Evolutionary conservation across 2,797 vertebrate genomes (phyloP).

Genomic region (Coregonus ussuriensis): DNA sequence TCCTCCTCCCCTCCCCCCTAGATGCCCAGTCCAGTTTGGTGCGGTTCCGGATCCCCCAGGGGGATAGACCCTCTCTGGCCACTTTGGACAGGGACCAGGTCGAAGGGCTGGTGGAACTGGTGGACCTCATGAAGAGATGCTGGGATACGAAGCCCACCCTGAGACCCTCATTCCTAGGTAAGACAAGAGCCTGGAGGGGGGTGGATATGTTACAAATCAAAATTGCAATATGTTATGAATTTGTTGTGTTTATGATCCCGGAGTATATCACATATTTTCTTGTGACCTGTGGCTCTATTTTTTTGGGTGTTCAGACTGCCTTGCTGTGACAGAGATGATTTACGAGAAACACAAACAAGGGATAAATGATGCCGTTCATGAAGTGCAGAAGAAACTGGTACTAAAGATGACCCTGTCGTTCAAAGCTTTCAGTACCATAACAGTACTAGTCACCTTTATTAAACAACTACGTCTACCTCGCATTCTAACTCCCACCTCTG

Average conservation of each 20-base stretch:
- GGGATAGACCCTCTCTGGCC: conserved; percentile 66
- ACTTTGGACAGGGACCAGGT: conserved; percentile 28
- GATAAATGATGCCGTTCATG: conserved; percentile 42
- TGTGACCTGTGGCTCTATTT: background rate
- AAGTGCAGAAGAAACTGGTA: conserved; percentile 61
- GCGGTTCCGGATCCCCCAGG: conserved; percentile 57
- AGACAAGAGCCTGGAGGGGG: conserved; percentile 7
- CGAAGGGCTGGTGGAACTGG: conserved; percentile 38
- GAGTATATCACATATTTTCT: background rate
- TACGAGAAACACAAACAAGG: conserved; percentile 53
- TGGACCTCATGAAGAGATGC: conserved; percentile 64
- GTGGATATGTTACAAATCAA: background rate
- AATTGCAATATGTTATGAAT: background rate
- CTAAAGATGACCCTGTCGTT: background rate
- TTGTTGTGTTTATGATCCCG: background rate
- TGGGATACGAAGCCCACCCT: conserved; percentile 42
- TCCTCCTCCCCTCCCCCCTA: conserved; percentile 17
- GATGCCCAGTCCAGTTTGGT: conserved; percentile 54
- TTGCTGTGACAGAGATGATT: conserved; percentile 52
- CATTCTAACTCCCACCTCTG: background rate
- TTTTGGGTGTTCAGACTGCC: conserved; percentile 57
- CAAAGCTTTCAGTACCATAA: background rate
- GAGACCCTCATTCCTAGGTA: conserved; percentile 63
- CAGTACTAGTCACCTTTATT: background rate
- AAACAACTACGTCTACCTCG: background rate